Base-by-base conservation (phyloP, 1,140 invertebrate species). In the Gonatopus flavifemur region DNA sequence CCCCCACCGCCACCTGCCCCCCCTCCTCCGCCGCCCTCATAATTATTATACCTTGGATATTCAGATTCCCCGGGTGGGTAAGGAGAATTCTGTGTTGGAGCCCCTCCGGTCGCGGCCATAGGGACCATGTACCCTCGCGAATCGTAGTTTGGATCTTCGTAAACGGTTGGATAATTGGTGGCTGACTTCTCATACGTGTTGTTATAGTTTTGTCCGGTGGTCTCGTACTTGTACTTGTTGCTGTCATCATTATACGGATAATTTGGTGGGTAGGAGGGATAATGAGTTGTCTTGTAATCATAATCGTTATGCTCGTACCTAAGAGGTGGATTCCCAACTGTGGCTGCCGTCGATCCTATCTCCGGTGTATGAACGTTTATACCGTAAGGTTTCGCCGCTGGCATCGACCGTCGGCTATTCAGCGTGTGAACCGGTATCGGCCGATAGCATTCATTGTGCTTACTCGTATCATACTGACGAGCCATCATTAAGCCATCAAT, bases 401-500 rank as follows among this genome's bases (percentile, higher is more conserved):
- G 61, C 42, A 72, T 65, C n/a, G n/a, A n/a, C 60, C 72, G 68
- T 49, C 74, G 73, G 55, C 55, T 72, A 67, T 62, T 71, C 52
- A 71, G 68, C 45, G 72, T 70, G 56, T 76, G 74, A 54, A 75
- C 75, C 62, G 75, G 75, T 62, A 76, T 75, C 56, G 69, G 74
- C 38, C 74, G 75, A 62, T 77, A 77, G 72, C 68, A 73, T 55
- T 77, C 74, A 67, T 60, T 68, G 69, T 73, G 68, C 63, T 76
- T 72, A 60, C 66, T 69, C 59, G 69, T 64, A 61, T 78, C 76
- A 74, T 75, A 76, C 67, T 77, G 75, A 74, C 76, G 75, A 57
- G 75, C 72, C 74, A 77, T 76, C 75, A 78, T 75, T 73, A 78
- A 72, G 50, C 76, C 75, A 71, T 78, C 76, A 72, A 78, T 78